Percentiles rank a stretch among this genome's conserved stretches.
Evolutionary conservation across 30 jellyfish, hydroid and myxozoan species (phyloP).

Genomic region (Cassiopea xamachana): DNA sequence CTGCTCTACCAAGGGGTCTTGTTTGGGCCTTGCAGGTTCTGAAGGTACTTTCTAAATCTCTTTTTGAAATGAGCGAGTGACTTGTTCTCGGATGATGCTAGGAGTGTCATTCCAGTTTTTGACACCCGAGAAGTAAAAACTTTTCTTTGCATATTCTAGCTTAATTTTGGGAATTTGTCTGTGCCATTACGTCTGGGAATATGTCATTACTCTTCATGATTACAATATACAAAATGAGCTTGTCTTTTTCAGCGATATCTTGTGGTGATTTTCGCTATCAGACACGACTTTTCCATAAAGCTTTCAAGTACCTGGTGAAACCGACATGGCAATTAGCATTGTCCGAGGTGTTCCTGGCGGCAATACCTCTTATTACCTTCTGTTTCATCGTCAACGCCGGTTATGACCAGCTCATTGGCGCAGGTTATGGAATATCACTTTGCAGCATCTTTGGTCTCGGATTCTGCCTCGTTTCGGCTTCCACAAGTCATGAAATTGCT

Average conservation of each 20-base stretch:
- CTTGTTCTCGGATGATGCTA: too few relatives aligned
- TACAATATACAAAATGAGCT: background rate
- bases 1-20: too few relatives aligned
- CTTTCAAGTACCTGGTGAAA: slow-evolving; percentile 50
- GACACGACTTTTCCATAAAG: slow-evolving; percentile 20
- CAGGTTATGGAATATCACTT: slow-evolving; percentile 50
- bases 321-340: slow-evolving; percentile 63
- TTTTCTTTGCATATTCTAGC: too few relatives aligned
- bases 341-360: slow-evolving; percentile 54
- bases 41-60: too few relatives aligned
- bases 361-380: slow-evolving; percentile 53
- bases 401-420: slow-evolving; percentile 16
- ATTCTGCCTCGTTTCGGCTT: slow-evolving; percentile 26
- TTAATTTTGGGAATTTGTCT: too few relatives aligned
- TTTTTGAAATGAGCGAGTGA: too few relatives aligned
- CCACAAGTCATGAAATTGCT: slow-evolving; percentile 50
- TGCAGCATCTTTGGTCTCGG: slow-evolving; percentile 46
- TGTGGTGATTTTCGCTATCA: slow-evolving; percentile 31
- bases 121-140: too few relatives aligned
- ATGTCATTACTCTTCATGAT: background rate
- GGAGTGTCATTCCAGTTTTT: too few relatives aligned
- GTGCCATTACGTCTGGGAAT: background rate
- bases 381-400: slow-evolving; percentile 23
- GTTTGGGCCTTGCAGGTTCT: too few relatives aligned
- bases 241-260: slow-evolving; percentile 25